phyloP scores from a whole-genome alignment of 1,140 invertebrate genomes.

The Triops cancriformis region DNA sequence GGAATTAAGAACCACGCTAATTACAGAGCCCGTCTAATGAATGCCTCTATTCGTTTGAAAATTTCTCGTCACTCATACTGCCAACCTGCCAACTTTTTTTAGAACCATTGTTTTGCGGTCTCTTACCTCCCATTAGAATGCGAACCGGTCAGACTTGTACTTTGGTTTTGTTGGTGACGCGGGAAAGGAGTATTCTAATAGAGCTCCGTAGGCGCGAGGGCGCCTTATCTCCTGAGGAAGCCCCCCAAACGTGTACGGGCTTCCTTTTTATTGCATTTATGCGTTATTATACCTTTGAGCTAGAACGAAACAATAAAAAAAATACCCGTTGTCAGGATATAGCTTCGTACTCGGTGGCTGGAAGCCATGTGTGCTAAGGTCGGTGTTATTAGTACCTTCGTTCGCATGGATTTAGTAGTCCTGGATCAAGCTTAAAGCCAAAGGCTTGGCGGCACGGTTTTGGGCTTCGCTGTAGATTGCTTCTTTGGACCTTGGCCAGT shows the following conservation, averaged over 20 bases:
- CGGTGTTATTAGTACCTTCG: slow-evolving; percentile 1
- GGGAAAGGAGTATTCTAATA: background rate
- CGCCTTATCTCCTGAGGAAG: background rate
- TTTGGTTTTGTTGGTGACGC: background rate
- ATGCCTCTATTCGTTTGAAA: background rate
- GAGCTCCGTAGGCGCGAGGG: background rate
- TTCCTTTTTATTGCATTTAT: no score
- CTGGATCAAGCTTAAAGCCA: background rate
- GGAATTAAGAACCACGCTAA: background rate
- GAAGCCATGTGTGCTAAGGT: slow-evolving; percentile 4
- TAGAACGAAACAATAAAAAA: background rate
- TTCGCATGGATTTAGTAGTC: background rate
- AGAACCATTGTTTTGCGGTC: background rate
- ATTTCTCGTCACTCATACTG: background rate
- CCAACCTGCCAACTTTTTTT: slow-evolving; percentile 9
- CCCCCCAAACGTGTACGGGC: background rate
- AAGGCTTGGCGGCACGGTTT: slow-evolving; percentile 3
- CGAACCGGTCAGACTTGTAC: background rate
- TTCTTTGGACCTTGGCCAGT: slow-evolving; percentile 4
- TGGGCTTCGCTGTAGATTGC: background rate
- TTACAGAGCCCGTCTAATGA: slow-evolving; percentile 1
- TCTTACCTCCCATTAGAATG: no score
- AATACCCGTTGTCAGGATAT: background rate
- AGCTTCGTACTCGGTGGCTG: background rate
- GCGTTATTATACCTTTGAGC: background rate